Evolutionary conservation across 2,797 vertebrate species (phyloP).

Genomic region (Lithobates pipiens): DNA sequence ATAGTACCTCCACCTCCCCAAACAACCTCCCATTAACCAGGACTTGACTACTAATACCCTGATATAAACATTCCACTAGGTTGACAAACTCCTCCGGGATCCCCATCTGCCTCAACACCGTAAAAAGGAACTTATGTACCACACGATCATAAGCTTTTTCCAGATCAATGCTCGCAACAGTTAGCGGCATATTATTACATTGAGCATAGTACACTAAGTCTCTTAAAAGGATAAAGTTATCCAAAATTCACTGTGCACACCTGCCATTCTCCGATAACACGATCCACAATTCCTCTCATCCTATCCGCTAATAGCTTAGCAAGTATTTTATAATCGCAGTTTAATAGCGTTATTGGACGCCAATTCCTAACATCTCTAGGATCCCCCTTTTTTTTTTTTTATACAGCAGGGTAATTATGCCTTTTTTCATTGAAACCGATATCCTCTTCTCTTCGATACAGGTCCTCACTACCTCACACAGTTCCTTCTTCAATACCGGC

Average conservation of each 20-base stretch:
- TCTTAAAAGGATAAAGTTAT: background rate
- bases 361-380: background rate
- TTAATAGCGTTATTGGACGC: background rate
- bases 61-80: too few species aligned
- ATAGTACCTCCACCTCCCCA: too few species aligned
- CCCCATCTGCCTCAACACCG: too few species aligned
- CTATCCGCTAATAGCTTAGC: background rate
- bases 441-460: background rate
- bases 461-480: background rate
- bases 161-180: background rate
- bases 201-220: fast-evolving
- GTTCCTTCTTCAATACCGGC: background rate
- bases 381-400: conserved; percentile 5
- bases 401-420: background rate
- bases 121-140: too few species aligned
- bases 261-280: fast-evolving
- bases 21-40: too few species aligned
- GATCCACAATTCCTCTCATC: background rate
- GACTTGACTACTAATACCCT: too few species aligned
- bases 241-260: background rate
- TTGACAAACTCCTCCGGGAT: too few species aligned
- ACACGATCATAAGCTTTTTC: too few species aligned
- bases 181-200: background rate
- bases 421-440: background rate
- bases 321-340: background rate